phyloP scores from a whole-genome alignment of 2,888 invertebrate species.

The Desoria tigrina region DNA sequence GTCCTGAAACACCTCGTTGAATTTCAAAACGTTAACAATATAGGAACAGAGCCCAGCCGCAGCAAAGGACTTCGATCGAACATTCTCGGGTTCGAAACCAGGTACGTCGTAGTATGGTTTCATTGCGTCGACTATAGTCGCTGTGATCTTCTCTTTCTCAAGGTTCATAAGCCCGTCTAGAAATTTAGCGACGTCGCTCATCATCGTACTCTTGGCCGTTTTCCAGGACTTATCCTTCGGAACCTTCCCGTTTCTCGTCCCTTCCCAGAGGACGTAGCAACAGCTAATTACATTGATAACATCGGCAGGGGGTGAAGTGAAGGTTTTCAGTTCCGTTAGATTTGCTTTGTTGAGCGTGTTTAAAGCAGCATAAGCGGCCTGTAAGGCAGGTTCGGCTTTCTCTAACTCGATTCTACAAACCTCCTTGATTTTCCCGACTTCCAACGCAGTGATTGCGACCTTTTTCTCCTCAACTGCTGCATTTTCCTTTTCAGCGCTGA shows the following conservation, averaged over 20 bases:
- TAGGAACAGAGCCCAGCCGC: conserved; percentile 91
- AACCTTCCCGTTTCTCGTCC: conserved; percentile 79
- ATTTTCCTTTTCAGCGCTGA: conserved; percentile 83
- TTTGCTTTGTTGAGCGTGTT: conserved; percentile 92
- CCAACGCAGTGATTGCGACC: conserved; percentile 89
- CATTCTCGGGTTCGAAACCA: conserved; percentile 92
- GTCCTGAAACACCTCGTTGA: conserved; percentile 66
- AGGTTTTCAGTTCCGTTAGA: conserved; percentile 92
- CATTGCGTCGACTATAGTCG: conserved; percentile 89
- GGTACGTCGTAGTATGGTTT: conserved; percentile 89
- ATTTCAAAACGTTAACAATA: conserved; percentile 76
- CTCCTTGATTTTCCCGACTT: conserved; percentile 87
- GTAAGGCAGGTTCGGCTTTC: conserved; percentile 92
- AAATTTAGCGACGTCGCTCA: conserved; percentile 93
- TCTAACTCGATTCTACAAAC: conserved; percentile 90
- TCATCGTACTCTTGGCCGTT: conserved; percentile 77
- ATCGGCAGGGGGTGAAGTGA: conserved; percentile 92
- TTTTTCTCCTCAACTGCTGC: conserved; percentile 94
- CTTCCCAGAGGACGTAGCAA: conserved; percentile 54
- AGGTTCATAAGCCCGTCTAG: conserved; percentile 84
- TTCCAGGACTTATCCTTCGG: conserved; percentile 97
- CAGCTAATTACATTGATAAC: conserved; percentile 67
- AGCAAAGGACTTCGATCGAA: conserved; percentile 86
- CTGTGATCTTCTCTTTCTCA: conserved; percentile 95
- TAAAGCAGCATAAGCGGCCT: conserved; percentile 90